These are phyloP conservation scores for Scleropages formosus DNA, from an alignment of 2,797 vertebrate genomes.

Conservation along the genomic window DNA sequence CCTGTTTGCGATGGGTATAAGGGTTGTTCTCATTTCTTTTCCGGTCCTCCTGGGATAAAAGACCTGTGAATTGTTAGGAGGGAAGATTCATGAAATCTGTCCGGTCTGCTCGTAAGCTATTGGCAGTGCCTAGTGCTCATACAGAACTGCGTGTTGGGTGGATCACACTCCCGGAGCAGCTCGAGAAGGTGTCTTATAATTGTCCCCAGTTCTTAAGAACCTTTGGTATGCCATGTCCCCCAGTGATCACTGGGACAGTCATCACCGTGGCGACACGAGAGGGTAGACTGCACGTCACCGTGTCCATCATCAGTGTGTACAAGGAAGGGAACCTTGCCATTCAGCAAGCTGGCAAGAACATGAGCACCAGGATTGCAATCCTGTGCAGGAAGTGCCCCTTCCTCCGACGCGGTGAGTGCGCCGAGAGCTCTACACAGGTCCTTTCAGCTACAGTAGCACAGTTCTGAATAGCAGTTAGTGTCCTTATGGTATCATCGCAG, in stretches of 20 bases:
- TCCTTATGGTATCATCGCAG: too few species aligned
- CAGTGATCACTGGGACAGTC: conserved; percentile 76
- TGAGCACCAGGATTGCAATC: conserved; percentile 73
- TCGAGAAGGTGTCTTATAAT: too few species aligned
- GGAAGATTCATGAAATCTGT: too few species aligned
- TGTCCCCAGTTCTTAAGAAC: too few species aligned
- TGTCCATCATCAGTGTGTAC: conserved; percentile 77
- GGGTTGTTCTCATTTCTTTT: background rate
- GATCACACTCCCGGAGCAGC: too few species aligned
- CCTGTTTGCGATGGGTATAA: too few species aligned
- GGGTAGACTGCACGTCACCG: conserved; percentile 69
- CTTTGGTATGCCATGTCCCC: background rate
- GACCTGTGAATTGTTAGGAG: background rate
- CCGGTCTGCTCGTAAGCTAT: too few species aligned
- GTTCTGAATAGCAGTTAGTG: too few species aligned
- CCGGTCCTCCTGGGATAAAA: conserved; percentile 27
- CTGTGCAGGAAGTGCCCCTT: conserved; percentile 80
- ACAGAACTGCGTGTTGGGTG: too few species aligned
- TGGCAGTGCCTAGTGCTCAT: too few species aligned
- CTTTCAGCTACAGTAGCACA: too few species aligned
- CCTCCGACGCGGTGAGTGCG: conserved; percentile 74
- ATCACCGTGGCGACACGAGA: conserved; percentile 65
- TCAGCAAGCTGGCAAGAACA: conserved; percentile 79
- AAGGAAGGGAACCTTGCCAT: conserved; percentile 78
- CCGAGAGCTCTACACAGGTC: background rate